Evolutionary conservation across 2,113 vertebrate genomes (phyloP), one percentile per base, ranked within the genome.

Genomic region (Tupaia chinensis): DNA sequence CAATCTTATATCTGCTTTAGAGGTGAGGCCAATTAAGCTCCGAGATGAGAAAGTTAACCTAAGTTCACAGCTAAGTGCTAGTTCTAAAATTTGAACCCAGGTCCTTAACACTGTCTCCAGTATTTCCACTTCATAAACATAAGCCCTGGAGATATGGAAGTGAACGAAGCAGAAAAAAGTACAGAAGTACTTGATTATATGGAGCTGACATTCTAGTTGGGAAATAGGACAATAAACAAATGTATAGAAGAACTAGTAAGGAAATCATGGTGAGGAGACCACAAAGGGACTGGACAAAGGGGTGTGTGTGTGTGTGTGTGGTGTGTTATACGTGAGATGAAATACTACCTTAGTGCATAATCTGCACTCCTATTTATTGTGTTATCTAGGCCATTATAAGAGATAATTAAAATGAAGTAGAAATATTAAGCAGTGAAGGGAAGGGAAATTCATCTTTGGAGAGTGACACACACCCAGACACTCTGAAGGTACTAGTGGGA

Each of bases 1-100:
- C 9, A 54, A 3, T 84, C 20, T 87, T 80, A 65, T 34, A 76
- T 91, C 82, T 95, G 72, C 9, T 61, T 83, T 25, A 72, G 9
- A 56, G 20, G 22, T 84, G 29, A 85, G 22, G 44, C 12, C 58
- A 63, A 3, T 44, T 65, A 65, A 56, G 66, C 22, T 77, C 9
- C 72, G 70, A 69, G 23, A 66, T 7, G 13, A 81, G 27, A 91
- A 70, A 65, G 29, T 66, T 66, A 61, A 54, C 20, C 65, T 65
- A 77, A 27, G 1, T 85, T 79, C 15, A 66, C 5, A 58, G 20
- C 53, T 63, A 78, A 54, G 58, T n/a, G 34, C 58, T 53, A 23
- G 56, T 22, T 94, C 9, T 69, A 93, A 54, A 89, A n/a, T 82
- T 44, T 56, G 74, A 97, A 61, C 16, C 32, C 25, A 92, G 23